phyloP scores from a whole-genome alignment of 2,113 vertebrate species.

The Strix aluco region DNA sequence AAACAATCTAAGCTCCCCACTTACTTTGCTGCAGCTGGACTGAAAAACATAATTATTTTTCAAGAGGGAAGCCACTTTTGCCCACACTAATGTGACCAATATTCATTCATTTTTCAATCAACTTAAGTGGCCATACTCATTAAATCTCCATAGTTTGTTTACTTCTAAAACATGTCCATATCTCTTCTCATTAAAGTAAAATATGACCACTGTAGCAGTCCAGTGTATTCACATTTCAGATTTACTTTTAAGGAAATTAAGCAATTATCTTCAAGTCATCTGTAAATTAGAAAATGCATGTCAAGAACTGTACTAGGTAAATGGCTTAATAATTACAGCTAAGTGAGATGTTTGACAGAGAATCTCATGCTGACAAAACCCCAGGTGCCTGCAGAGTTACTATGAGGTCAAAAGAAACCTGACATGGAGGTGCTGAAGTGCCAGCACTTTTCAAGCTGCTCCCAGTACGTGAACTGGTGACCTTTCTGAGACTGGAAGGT shows the following conservation, averaged over 20 bases:
- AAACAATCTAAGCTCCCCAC: neutral
- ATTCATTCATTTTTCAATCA: conserved; percentile 49
- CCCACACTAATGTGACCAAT: neutral
- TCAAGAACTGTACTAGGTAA: neutral
- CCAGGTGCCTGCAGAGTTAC: neutral
- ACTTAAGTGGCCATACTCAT: conserved; percentile 29
- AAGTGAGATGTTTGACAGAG: neutral
- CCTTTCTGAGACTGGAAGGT: neutral
- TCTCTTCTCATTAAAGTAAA: conserved; percentile 8
- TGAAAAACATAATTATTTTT: conserved; percentile 32
- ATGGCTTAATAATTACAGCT: conserved; percentile 32
- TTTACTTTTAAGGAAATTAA: conserved; percentile 31
- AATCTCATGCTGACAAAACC: neutral
- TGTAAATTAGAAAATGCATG: neutral
- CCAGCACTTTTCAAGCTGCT: neutral
- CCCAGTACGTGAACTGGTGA: neutral
- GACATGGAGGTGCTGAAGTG: neutral
- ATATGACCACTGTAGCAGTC: neutral
- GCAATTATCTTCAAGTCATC: conserved; percentile 19
- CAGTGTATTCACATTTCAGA: neutral
- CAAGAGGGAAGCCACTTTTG: conserved; percentile 43
- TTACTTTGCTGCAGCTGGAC: neutral
- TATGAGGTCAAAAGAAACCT: neutral
- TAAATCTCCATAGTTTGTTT: conserved; percentile 29
- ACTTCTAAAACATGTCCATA: neutral